Evolutionary conservation across 1,140 invertebrate species (phyloP).

Genomic region (Harlomillsia oculata): DNA sequence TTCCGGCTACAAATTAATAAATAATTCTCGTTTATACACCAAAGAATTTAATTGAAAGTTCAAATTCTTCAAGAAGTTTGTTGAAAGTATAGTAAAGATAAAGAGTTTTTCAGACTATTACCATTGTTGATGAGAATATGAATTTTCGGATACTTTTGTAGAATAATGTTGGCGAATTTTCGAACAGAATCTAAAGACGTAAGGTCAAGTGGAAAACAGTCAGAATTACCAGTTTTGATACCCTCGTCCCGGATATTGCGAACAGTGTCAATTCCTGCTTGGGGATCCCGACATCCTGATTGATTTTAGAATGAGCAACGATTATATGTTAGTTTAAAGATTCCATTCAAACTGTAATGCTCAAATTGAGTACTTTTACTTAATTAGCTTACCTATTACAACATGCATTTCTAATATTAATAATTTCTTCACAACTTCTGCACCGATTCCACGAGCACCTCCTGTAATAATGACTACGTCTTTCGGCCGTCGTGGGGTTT

Average conservation of each 20-base stretch:
- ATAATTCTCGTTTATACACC: conserved; percentile 5
- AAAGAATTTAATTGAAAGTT: neutral
- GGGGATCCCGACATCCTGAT: conserved; percentile 53
- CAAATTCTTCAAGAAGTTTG: neutral
- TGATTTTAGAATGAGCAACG: neutral
- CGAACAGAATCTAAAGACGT: conserved; percentile 61
- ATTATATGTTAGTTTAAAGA: neutral
- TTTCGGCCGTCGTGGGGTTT: conserved; percentile 44
- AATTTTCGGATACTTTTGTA: conserved; percentile 51
- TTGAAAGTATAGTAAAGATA: neutral
- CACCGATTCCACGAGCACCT: conserved; percentile 73
- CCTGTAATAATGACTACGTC: conserved; percentile 77
- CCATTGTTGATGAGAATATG: conserved; percentile 74
- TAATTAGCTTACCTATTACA: neutral
- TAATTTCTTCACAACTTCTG: conserved; percentile 65
- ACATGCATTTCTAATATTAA: conserved; percentile 68
- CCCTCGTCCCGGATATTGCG: conserved; percentile 46
- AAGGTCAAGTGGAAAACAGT: conserved; percentile 49
- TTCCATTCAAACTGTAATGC: neutral
- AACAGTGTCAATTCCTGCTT: conserved; percentile 50
- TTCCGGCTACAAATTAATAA: conserved; percentile 54
- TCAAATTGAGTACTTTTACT: neutral
- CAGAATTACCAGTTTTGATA: conserved; percentile 43
- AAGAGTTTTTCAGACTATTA: conserved; percentile 35
- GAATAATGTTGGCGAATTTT: conserved; percentile 58